Conservation (phyloP, 2,797 vertebrate species). For the Rhabdophis nuchalis region DNA sequence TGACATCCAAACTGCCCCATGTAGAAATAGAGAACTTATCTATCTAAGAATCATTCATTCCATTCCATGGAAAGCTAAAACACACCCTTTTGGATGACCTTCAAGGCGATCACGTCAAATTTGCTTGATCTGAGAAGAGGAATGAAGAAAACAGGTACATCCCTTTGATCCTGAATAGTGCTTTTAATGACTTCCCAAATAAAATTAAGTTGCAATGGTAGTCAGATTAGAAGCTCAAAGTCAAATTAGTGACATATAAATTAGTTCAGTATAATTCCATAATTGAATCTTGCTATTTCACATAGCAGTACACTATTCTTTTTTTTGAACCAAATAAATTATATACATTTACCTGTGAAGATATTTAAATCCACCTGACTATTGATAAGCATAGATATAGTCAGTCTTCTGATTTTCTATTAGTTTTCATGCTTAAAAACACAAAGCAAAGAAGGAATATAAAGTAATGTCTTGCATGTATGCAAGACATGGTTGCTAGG, state of each 20-base stretch:
- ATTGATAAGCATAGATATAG: conserved; percentile 42
- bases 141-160: background rate
- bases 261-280: conserved; percentile 18
- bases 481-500: conserved; percentile 59
- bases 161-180: background rate
- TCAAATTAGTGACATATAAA: conserved; percentile 28
- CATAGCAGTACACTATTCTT: background rate
- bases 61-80: background rate
- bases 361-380: conserved; percentile 37
- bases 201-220: conserved; percentile 4
- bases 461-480: conserved; percentile 40
- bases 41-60: background rate
- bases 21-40: background rate
- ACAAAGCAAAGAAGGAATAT: conserved; percentile 43
- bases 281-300: conserved; percentile 24
- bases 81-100: background rate
- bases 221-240: conserved; percentile 18
- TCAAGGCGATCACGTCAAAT: background rate
- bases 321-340: conserved; percentile 9
- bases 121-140: background rate
- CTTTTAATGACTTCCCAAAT: conserved; percentile 5
- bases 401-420: conserved; percentile 26
- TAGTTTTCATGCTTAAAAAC: conserved; percentile 41
- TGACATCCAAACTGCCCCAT: background rate
- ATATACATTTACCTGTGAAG: conserved; percentile 10